These are phyloP conservation scores for Macrochelys suwanniensis DNA, from an alignment of 2,797 vertebrate genomes.

Conservation along the genomic window DNA sequence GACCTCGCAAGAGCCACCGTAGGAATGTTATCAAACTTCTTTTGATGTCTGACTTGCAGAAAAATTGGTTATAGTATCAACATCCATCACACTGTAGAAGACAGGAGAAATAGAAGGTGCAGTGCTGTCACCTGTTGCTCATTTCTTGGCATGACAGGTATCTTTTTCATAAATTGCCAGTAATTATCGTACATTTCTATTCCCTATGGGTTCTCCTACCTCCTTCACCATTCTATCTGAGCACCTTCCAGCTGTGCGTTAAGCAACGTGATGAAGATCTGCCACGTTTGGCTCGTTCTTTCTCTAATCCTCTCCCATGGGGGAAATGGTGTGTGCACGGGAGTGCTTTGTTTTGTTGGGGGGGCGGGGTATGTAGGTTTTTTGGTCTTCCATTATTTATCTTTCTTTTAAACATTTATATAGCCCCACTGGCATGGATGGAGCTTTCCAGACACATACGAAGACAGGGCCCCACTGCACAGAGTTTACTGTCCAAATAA, in stretches of 20 bases:
- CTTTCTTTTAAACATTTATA: background rate
- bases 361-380: background rate
- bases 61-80: background rate
- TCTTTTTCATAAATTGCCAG: background rate
- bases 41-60: no score
- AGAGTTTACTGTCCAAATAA: fast-evolving
- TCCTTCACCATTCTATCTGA: background rate
- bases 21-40: background rate
- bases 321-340: background rate
- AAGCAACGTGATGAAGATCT: background rate
- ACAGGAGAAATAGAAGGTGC: background rate
- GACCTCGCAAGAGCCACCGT: background rate
- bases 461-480: background rate
- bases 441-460: fast-evolving
- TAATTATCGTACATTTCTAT: background rate
- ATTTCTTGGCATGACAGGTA: background rate
- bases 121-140: background rate
- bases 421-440: background rate
- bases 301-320: background rate
- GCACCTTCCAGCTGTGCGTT: background rate
- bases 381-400: background rate
- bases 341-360: background rate
- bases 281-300: background rate
- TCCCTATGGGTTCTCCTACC: background rate
- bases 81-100: background rate